Evolutionary conservation across 1,140 invertebrate genomes (phyloP), one percentile per base, ranked within the genome.

Genomic region (Archivesica marissinica): DNA sequence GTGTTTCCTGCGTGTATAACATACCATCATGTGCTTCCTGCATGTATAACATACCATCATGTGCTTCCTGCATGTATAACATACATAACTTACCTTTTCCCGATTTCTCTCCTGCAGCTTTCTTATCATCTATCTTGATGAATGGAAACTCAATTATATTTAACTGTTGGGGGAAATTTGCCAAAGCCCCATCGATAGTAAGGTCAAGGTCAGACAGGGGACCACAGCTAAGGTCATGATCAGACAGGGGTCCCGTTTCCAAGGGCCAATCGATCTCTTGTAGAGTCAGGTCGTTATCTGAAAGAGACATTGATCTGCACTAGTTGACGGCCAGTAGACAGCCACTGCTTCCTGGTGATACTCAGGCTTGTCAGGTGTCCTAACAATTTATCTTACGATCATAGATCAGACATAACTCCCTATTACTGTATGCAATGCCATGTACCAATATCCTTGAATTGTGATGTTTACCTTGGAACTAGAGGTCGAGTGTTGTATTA

Each of bases 201-300:
- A 54, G 72, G 25, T 2, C 47, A n/a, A 44, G 56, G 59, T 66
- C 52, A 38, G 56, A 6, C 20, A 59, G 33, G 15, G 56, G 23
- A 23, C 30, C 75, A 56, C 50, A 20, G 9, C 15, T n/a, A 3
- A 79, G 75, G 28, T 61, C 56, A 41, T 72, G 68, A 39, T 79
- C 75, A 35, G 72, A 68, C 17, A 74, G 41, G 28, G 68, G 74
- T 35, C 77, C 68, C 44, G 59, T 52, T 54, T 79, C 75, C 50
- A 79, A 39, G 15, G 84, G 56, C 38, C 79, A 30, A 66, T 70
- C 75, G 9, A 39, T 33, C 13, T 11, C 23, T 13, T 59, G 64
- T 1, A 68, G 23, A 23, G 68, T 33, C 20, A 70, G 33, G 9
- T 39, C 39, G 41, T 70, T 33, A 74, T 76, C 64, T 78, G 74